Base-by-base conservation (phyloP, 2,797 vertebrate genomes). In the Dermochelys coriacea region DNA sequence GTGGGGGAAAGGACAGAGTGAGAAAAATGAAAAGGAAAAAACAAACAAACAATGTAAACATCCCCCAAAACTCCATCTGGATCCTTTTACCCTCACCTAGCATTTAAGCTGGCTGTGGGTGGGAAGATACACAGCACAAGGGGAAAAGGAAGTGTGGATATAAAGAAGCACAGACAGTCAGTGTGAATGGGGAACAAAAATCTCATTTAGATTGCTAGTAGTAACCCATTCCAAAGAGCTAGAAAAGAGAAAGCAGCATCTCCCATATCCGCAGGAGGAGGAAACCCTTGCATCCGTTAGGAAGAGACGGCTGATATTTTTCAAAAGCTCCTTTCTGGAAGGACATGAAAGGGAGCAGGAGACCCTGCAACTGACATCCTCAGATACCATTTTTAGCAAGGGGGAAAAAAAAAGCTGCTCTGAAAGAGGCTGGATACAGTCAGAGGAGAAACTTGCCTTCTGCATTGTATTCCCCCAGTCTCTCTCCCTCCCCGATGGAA, bases 51-150 rank as follows among this genome's bases (percentile, higher is more conserved):
- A 5, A 90, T 90, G n/a, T 34, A 41, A 2, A 68, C 29, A 61
- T 34, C 2, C 4, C 75, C 61, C 79, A 57, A 12, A 47, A 18
- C 47, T 78, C 54, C 27, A 75, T 34, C 31, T 68, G 5, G 6
- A 5, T 78, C 1, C 25, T 25, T 54, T 80, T 41, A 27, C n/a
- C 8, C 14, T 41, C 1, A 0, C 8, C 34, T 74, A 79, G 5
- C 2, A 45, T 71, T 51, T n/a, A 6, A 12, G 0, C 6, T 57
- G 61, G 21, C 16, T 50, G 29, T 5, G 1, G 23, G 3, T 59
- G 29, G 47, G 83, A 81, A 64, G 29, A 50, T 1, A n/a, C 1
- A 0, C 2, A 25, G 25, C 41, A 49, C 41, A 77, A 49, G 27
- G 74, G 45, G 29, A 31, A 49, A 77, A 77, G 25, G 74, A 49